Conservation (phyloP, 35 echinoderm and acorn worm species). For the Eucidaris tribuloides region DNA sequence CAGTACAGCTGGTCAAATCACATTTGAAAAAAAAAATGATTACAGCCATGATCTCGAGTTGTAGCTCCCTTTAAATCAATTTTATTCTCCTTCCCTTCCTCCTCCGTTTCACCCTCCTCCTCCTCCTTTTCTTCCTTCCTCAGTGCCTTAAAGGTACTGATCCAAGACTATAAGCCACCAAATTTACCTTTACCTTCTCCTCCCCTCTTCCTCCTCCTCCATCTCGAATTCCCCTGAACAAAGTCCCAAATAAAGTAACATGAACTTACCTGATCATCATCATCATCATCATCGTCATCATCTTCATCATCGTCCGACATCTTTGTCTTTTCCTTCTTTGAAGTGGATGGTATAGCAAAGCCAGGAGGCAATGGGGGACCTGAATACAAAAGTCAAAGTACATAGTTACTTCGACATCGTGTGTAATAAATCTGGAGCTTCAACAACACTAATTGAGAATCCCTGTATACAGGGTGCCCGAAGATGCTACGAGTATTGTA, state of each 20-base stretch:
- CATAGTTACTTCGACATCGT: background rate
- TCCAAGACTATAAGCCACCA: background rate
- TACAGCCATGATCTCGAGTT: no score
- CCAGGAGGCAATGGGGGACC: constrained; percentile 91
- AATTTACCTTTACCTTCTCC: background rate
- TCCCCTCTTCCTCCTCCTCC: background rate
- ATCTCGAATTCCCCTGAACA: background rate
- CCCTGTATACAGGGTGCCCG: background rate
- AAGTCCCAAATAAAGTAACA: background rate
- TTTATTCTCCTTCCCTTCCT: background rate
- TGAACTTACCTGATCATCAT: constrained; percentile 41
- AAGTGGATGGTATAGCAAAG: constrained; percentile 30
- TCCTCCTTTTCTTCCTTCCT: background rate
- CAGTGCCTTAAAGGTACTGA: background rate
- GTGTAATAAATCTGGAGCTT: background rate
- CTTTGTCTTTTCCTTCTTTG: constrained; percentile 21
- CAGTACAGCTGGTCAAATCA: no score
- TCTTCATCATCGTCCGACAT: constrained; percentile 56
- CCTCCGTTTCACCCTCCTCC: background rate
- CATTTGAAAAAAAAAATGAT: no score
- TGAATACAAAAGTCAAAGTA: background rate
- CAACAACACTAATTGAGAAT: background rate
- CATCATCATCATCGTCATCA: constrained; percentile 59
- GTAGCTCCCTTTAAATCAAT: no score
- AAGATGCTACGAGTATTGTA: background rate